Conservation (phyloP, 2,113 vertebrate species). For the Cyprinus carpio region DNA sequence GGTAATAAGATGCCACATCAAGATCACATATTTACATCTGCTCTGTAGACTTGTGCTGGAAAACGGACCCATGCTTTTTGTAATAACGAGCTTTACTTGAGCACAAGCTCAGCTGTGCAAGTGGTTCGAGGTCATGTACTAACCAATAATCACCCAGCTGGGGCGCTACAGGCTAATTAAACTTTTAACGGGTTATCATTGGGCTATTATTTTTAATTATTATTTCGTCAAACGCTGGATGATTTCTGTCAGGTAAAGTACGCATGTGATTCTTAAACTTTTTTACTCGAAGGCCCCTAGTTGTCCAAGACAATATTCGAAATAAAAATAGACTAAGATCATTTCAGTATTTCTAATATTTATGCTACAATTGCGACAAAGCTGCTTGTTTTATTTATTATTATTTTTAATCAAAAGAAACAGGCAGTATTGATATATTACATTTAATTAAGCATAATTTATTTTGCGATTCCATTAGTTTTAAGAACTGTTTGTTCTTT, state of each 20-base stretch:
- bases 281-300: not conserved
- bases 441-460: not conserved
- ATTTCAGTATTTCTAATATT: not conserved
- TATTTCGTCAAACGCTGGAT: not conserved
- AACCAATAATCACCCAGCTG: not conserved
- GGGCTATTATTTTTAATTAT: not conserved
- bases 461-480: not conserved
- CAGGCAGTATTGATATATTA: not conserved
- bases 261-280: not conserved
- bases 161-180: slow-evolving; percentile 23
- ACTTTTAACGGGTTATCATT: not conserved
- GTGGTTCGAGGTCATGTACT: not conserved
- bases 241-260: not conserved
- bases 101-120: not conserved
- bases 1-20: not conserved
- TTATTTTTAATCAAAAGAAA: not conserved
- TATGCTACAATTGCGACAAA: not conserved
- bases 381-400: not conserved
- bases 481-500: not conserved
- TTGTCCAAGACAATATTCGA: not conserved
- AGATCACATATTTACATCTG: not conserved
- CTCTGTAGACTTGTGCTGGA: not conserved
- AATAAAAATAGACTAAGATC: not conserved
- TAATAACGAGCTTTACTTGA: not conserved
- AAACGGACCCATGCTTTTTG: not conserved